Conservation (phyloP, 1,140 invertebrate species). For the Drosophila obscura region DNA sequence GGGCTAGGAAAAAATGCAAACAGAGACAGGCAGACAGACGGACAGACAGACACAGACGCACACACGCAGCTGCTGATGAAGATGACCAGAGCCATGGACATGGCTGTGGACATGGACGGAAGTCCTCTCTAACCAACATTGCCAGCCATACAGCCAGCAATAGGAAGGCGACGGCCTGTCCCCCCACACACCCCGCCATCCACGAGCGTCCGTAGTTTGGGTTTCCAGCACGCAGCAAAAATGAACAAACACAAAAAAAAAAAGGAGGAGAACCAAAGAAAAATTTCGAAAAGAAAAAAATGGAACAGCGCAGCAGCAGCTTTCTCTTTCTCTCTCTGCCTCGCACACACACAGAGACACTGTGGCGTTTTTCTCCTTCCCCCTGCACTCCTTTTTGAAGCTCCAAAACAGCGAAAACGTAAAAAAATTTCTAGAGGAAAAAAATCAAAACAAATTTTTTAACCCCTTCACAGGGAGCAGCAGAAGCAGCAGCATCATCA, state of each 20-base stretch:
- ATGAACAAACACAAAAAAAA: constrained; percentile 48
- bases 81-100: constrained; percentile 68
- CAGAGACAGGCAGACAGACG: constrained; percentile 27
- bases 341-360: neutral
- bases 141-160: constrained; percentile 22
- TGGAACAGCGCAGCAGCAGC: constrained; percentile 65
- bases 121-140: constrained; percentile 76
- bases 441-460: constrained; percentile 80
- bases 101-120: constrained; percentile 64
- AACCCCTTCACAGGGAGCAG: constrained; percentile 63
- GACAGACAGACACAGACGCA: constrained; percentile 40
- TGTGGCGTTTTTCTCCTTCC: neutral
- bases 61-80: constrained; percentile 73
- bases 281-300: constrained; percentile 68
- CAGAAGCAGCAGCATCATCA: constrained; percentile 30
- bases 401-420: constrained; percentile 56
- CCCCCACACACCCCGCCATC: constrained; percentile 47
- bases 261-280: constrained; percentile 35
- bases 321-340: constrained; percentile 29
- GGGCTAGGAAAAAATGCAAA: constrained; percentile 58
- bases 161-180: constrained; percentile 60
- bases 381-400: constrained; percentile 16
- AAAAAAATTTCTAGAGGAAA: constrained; percentile 59
- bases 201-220: constrained; percentile 45
- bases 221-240: constrained; percentile 75